Percentiles rank a stretch among this genome's conserved stretches.
phyloP scores from a whole-genome alignment of 2,888 invertebrate genomes.

The Lydus trimaculatus region DNA sequence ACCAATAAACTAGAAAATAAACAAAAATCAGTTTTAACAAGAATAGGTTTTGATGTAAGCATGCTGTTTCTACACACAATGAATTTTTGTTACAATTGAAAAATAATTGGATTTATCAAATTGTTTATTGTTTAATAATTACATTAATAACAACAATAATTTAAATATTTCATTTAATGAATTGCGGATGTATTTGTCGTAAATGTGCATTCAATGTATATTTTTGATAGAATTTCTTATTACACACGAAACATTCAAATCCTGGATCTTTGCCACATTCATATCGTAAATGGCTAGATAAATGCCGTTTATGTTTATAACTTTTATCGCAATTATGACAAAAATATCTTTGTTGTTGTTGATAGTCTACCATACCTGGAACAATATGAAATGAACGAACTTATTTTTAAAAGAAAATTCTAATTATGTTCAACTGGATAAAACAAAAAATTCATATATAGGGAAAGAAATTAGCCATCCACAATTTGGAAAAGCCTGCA shows the following conservation, averaged over 20 bases:
- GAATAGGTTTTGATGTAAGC: neutral
- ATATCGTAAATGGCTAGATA: constrained; percentile 40
- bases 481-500: neutral
- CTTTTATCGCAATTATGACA: constrained; percentile 24
- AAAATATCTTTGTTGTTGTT: constrained; percentile 8
- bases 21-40: neutral
- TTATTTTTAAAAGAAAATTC: neutral
- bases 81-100: neutral
- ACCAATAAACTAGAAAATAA: constrained; percentile 29
- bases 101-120: neutral
- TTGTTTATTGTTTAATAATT: neutral
- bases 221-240: constrained; percentile 50
- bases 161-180: neutral
- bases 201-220: constrained; percentile 42
- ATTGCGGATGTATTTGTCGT: constrained; percentile 29
- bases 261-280: constrained; percentile 63
- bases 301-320: constrained; percentile 26
- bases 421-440: neutral
- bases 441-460: neutral
- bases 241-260: constrained; percentile 59
- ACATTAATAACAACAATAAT: neutral
- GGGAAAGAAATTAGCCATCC: neutral
- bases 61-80: neutral
- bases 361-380: neutral
- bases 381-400: neutral